Conservation (phyloP, 2,113 vertebrate genomes). For the Paraplagusia blochii region DNA sequence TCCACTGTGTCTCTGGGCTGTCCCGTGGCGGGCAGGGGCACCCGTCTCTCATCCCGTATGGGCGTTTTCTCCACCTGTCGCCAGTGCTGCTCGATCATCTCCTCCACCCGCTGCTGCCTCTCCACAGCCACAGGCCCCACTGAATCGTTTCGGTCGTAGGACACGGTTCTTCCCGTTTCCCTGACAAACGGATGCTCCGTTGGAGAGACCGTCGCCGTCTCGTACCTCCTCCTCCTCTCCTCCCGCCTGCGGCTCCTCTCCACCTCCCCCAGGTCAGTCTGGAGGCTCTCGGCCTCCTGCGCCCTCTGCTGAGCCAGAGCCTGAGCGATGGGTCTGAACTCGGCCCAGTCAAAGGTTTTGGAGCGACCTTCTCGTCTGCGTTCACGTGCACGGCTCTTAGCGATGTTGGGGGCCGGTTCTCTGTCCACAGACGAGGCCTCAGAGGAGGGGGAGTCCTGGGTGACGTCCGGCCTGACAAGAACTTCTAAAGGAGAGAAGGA, state of each 20-base stretch:
- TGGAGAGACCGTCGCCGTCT: conserved; percentile 57
- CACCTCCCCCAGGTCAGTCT: conserved; percentile 60
- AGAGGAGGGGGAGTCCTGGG: conserved; percentile 73
- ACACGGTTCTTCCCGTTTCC: conserved; percentile 46
- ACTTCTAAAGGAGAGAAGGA: conserved; percentile 68
- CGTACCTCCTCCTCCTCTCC: conserved; percentile 74
- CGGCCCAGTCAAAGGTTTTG: conserved; percentile 82
- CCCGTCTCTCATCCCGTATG: conserved; percentile 76
- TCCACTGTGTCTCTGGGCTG: conserved; percentile 62
- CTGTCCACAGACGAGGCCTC: conserved; percentile 72
- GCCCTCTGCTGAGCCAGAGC: conserved; percentile 78
- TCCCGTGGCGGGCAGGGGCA: conserved; percentile 62
- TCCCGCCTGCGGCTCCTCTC: conserved; percentile 72
- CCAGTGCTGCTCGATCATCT: conserved; percentile 81
- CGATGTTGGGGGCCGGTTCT: conserved; percentile 50
- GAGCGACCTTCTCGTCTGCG: conserved; percentile 77
- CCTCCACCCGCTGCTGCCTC: conserved; percentile 74
- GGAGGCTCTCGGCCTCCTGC: conserved; percentile 67
- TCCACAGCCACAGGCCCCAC: conserved; percentile 37
- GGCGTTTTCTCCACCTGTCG: conserved; percentile 81
- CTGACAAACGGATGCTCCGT: conserved; percentile 8
- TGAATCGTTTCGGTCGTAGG: conserved; percentile 35
- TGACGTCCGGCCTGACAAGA: conserved; percentile 68
- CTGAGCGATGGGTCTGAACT: conserved; percentile 81
- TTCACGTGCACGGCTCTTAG: conserved; percentile 74